A percentile compares a stretch with the other conserved stretches of the same genome.
phyloP scores from a whole-genome alignment of 1,140 invertebrate genomes.

The Lucilia cuprina region DNA sequence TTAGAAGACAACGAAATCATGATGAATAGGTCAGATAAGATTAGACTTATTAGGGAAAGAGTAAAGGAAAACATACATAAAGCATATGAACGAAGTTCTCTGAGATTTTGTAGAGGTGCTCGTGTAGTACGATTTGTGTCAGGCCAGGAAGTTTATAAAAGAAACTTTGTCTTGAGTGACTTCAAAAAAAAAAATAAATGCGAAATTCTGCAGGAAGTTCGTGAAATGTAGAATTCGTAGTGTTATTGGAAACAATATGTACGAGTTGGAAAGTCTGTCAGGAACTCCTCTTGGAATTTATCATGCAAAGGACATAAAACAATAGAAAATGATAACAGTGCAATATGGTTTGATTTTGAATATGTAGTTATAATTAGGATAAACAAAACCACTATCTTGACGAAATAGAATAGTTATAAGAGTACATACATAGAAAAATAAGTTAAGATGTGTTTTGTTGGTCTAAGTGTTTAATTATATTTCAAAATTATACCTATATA shows the following conservation, averaged over 20 bases:
- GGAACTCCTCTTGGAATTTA: neutral
- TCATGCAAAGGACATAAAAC: conserved; percentile 19
- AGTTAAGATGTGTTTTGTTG: no score
- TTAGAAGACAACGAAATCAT: neutral
- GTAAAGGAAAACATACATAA: conserved; percentile 13
- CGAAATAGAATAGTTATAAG: no score
- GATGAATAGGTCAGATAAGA: neutral
- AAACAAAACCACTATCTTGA: no score
- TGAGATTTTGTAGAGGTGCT: neutral
- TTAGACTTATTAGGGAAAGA: neutral
- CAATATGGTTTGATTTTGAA: no score
- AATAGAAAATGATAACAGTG: neutral
- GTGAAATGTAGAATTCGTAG: neutral
- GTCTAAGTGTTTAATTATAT: no score
- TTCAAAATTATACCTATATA: no score
- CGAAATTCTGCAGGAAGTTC: conserved; percentile 8
- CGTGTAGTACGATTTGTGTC: neutral
- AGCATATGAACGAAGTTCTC: neutral
- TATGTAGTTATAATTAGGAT: no score
- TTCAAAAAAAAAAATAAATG: neutral
- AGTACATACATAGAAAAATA: no score
- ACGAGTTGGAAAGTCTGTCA: neutral
- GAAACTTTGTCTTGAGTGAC: conserved; percentile 15
- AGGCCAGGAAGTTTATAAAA: neutral
- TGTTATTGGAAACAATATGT: conserved; percentile 11